These are phyloP conservation scores for Planiliza haematocheilus DNA, from an alignment of 2,113 vertebrate species.

Conservation along the genomic window DNA sequence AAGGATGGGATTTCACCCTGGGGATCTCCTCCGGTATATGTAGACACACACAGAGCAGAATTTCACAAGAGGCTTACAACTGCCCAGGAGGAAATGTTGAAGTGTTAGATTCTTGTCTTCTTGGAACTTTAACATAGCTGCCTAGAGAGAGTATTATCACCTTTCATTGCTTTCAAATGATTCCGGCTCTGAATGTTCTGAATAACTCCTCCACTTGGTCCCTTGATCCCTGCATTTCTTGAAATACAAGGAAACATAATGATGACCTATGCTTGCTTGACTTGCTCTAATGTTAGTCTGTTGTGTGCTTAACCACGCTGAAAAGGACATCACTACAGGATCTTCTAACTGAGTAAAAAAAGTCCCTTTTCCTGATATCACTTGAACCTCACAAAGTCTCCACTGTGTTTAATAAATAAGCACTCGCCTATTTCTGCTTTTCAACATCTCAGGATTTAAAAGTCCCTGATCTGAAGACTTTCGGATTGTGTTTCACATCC, in stretches of 20 bases:
- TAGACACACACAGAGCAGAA: conserved; percentile 53
- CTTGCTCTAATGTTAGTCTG: neutral
- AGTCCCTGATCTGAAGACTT: conserved; percentile 17
- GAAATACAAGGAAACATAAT: conserved; percentile 35
- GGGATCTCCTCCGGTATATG: conserved; percentile 45
- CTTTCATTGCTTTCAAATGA: neutral
- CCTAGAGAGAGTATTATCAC: conserved; percentile 7
- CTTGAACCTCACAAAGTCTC: conserved; percentile 1
- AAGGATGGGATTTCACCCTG: conserved; percentile 33
- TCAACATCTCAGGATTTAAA: conserved; percentile 45
- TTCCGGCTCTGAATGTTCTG: conserved; percentile 2
- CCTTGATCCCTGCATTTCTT: conserved; percentile 60
- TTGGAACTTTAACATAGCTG: conserved; percentile 8
- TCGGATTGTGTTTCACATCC: conserved; percentile 37
- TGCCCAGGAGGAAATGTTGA: conserved; percentile 2
- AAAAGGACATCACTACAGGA: neutral
- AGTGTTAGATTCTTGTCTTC: conserved; percentile 18
- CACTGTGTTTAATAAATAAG: conserved; percentile 26
- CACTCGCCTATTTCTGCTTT: conserved; percentile 35
- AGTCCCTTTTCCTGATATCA: conserved; percentile 35
- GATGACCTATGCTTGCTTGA: conserved; percentile 1
- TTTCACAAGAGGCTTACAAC: conserved; percentile 56
- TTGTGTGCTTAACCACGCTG: conserved; percentile 31
- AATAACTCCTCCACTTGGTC: conserved; percentile 43
- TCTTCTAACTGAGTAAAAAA: conserved; percentile 1